These are phyloP conservation scores for Actinopyga echinites DNA, from an alignment of 53 echinoderm and acorn worm species.

Conservation along the genomic window DNA sequence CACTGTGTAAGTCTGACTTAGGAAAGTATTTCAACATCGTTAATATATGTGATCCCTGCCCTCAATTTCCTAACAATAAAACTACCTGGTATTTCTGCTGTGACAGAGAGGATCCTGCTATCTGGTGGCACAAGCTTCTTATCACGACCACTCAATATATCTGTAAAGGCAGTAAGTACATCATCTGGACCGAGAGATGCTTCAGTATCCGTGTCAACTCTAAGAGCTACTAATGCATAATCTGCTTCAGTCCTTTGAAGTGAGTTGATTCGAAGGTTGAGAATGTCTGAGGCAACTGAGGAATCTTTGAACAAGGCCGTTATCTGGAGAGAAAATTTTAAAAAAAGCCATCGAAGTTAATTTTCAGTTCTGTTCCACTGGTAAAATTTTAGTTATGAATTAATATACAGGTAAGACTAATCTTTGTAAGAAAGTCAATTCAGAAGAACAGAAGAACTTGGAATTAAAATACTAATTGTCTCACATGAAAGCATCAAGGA, in stretches of 20 bases:
- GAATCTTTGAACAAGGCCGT: not conserved
- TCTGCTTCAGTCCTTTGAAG: not conserved
- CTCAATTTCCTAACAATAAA: not conserved
- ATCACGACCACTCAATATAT: slow-evolving; percentile 18
- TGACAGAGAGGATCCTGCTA: slow-evolving; percentile 19
- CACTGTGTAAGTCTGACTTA: too few relatives aligned
- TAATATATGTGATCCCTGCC: too few relatives aligned
- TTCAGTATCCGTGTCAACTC: not conserved
- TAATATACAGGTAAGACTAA: too few relatives aligned
- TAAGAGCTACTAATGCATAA: not conserved
- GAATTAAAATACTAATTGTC: too few relatives aligned
- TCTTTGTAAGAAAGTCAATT: too few relatives aligned
- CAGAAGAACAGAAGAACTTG: too few relatives aligned
- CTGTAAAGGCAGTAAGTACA: not conserved
- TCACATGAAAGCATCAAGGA: too few relatives aligned
- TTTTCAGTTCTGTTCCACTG: too few relatives aligned
- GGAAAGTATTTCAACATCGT: too few relatives aligned
- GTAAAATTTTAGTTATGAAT: too few relatives aligned
- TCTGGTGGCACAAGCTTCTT: not conserved
- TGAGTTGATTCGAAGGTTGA: slow-evolving; percentile 9
- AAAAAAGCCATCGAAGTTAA: too few relatives aligned
- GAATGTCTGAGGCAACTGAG: not conserved
- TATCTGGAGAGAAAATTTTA: slow-evolving; percentile 1
- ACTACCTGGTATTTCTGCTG: slow-evolving; percentile 22
- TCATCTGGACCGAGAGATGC: not conserved